Evolutionary conservation across 2,888 invertebrate genomes (phyloP), one percentile per base, ranked within the genome.

Genomic region (Agriopis marginaria): DNA sequence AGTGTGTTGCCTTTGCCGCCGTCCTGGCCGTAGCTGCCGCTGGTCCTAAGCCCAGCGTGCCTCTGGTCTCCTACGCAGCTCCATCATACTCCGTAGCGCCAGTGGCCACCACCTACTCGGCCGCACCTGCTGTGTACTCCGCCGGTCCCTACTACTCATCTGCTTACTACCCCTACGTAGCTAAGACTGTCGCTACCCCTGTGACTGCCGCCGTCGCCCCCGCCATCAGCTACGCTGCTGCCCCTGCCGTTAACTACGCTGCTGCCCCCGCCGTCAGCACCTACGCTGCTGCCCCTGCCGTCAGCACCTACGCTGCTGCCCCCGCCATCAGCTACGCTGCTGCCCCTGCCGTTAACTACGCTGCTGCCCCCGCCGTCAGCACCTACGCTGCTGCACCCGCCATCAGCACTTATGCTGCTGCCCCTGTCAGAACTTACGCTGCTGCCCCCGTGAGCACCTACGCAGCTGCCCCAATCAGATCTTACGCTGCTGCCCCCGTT

Each of bases 1-100:
- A 62, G 62, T 62, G 62, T 45, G 53, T 62, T 53, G 62, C 62
- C 53, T 51, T 62, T 23, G 39, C 39, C 54, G 53, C 62, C 53
- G n/a, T 62, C 32, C 54, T 79, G 77, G 77, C 77, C 40, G 73
- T 72, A 39, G 76, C 68, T 54, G 78, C 74, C 58, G 58, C 58
- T 7, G 45, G 11, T 1, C 45, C 58, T 10, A 54, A 54, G 59
- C 76, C 77, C 55, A 74, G 76, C 71, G 75, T 76, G 45, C 60
- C 58, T 64, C 8, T 54, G 10, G 32, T 66, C n/a, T 66, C 68
- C 44, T 73, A 73, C 75, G 61, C 64, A 45, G 59, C 50, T 39
- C 54, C 55, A 9, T 42, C 63, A 3, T 73, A 73, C 51, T 11
- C 23, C 23, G 50, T 17, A 23, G 14, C 49, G 8, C 23, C 51